A percentile compares a stretch with the other conserved stretches of the same genome.
Conservation (phyloP, 2,888 invertebrate genomes). For the Thysanoteuthis rhombus region DNA sequence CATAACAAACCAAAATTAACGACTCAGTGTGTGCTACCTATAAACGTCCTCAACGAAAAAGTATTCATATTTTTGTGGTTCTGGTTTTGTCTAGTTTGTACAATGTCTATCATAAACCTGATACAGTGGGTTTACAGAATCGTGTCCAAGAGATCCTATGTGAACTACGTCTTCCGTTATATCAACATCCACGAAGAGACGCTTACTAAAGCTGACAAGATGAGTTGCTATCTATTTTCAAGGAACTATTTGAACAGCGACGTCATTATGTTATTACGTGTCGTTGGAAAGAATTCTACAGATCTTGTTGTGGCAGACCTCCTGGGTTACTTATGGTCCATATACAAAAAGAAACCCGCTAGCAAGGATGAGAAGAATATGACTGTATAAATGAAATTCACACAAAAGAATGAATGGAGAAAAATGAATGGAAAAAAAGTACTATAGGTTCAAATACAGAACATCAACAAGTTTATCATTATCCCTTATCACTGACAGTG, state of each 20-base stretch:
- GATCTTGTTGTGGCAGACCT: slow-evolving; percentile 32
- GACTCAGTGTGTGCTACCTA: slow-evolving; percentile 60
- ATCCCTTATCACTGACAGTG: too few relatives aligned
- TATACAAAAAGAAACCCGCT: neutral
- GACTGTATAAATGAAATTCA: neutral
- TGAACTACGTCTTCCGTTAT: slow-evolving; percentile 19
- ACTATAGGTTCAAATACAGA: too few relatives aligned
- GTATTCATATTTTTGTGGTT: slow-evolving; percentile 63
- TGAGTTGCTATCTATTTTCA: neutral
- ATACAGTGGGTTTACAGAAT: slow-evolving; percentile 19
- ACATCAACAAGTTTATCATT: too few relatives aligned
- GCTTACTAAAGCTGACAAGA: neutral
- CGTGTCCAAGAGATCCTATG: neutral
- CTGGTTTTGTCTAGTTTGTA: slow-evolving; percentile 54
- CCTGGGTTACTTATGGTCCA: neutral
- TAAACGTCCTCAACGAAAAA: slow-evolving; percentile 62
- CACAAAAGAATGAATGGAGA: too few relatives aligned
- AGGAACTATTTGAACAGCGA: slow-evolving; percentile 21
- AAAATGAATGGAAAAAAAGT: too few relatives aligned
- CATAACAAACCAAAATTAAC: slow-evolving; percentile 58
- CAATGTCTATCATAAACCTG: slow-evolving; percentile 45
- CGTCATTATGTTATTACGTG: slow-evolving; percentile 15
- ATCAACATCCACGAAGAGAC: neutral
- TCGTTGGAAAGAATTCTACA: slow-evolving; percentile 29
- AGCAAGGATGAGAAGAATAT: neutral